Evolutionary conservation across 2,113 vertebrate genomes (phyloP), one percentile per base, ranked within the genome.

Genomic region (Corythornis vintsioides): DNA sequence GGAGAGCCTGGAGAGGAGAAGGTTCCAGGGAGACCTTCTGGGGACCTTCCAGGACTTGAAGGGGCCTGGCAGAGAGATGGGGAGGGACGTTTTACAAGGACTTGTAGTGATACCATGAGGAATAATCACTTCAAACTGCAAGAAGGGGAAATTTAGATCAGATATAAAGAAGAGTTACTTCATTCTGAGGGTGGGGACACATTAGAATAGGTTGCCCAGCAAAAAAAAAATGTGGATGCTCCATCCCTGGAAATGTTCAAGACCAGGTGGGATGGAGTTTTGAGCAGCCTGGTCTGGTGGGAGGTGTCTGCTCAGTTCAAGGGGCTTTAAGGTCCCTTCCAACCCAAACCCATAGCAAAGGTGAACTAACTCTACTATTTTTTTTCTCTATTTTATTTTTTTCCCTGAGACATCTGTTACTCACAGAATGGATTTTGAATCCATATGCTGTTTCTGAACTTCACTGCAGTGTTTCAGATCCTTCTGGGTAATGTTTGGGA

Each of bases 401-500:
- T 38, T 35, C 63, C 14, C 3, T 15, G 1, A 66, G 75, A 3
- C 59, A 67, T 92, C 74, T 86, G 72, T 55, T 85, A 40, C 69
- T 89, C 42, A 38, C 79, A 71, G 60, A 81, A 77, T 43, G 70
- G 33, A 2, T 77, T 83, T 74, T 71, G 52, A 63, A 11, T 64
- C 60, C 92, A 71, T 38, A 3, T 63, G 69, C 69, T 91, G 33
- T 60, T 94, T 91, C 85, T 66, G 83, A 83, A 93, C 60, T 42
- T 80, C 82, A 43, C 79, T 35, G 33, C 69, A 77, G 61, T 25
- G 29, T 88, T 77, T 77, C 3, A 1, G 83, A 25, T 26, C 64
- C 59, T 60, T 92, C 89, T 77, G n/a, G 60, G 60, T 59, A 70
- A 25, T 80, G 80, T 92, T 95, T 90, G 53, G 65, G 71, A 52